Base-by-base conservation (phyloP, 2,797 vertebrate species). In the Ptychadena robeensis region DNA sequence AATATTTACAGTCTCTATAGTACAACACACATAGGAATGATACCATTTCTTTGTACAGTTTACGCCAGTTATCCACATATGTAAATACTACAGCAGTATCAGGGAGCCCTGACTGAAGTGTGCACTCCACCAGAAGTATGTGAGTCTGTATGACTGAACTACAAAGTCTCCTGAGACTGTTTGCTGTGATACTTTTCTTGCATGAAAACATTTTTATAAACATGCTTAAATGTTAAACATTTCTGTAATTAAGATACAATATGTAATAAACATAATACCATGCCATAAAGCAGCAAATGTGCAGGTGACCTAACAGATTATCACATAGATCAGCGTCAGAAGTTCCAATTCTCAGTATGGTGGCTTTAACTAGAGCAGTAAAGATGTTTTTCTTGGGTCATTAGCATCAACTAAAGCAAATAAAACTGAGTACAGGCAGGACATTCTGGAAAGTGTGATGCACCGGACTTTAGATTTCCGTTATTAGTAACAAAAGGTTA, bases 341-440 rank as follows among this genome's bases (percentile, higher is more conserved):
- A 76, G 73, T 65, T 65, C 73, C 65, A 14, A 44, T 34, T n/a
- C 30, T 66, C 22, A 27, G n/a, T 74, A 34, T 63, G 53, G n/a
- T 11, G 48, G 14, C 4, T 18, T 18, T 11, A 48, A 48, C 28
- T 27, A 34, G 59, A 64, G 14, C 35, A 64, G 37, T 48, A 6
- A 66, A 77, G 31, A 44, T 40, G 22, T 34, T 53, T 14, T 31
- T 77, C 38, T n/a, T 48, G 18, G 28, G 11, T 66, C 44, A 63
- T 66, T 66, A 66, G 30, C 28, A 40, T 76, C 10, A 63, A 77
- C 74, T 30, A 48, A 28, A 76, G 28, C 31, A 61, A 28, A 76
- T 28, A n/a, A 11, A n/a, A 63, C n/a, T 15, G 22, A 22, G 35
- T 3, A 9, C 44, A 6, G 18, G 61, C 11, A 40, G 34, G 9